A percentile compares a stretch with the other conserved stretches of the same genome.
Conservation (phyloP, 1,140 invertebrate genomes). For the Eubasilissa regina region DNA sequence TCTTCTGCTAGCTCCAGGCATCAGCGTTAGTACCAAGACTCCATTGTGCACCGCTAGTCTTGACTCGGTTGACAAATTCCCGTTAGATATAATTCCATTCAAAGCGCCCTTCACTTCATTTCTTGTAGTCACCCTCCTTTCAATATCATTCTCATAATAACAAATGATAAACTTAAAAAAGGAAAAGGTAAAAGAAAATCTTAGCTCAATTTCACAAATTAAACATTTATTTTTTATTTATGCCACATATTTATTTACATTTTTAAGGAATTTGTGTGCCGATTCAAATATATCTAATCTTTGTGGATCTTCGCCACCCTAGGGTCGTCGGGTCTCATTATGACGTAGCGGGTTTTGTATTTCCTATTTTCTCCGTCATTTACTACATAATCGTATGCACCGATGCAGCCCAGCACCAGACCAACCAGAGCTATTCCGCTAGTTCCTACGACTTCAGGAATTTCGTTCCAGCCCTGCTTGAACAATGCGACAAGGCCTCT, state of each 20-base stretch:
- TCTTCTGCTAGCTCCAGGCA: too few relatives aligned
- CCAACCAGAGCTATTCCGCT: slow-evolving; percentile 71
- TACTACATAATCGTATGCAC: slow-evolving; percentile 70
- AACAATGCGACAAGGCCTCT: slow-evolving; percentile 62
- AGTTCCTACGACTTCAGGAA: slow-evolving; percentile 77
- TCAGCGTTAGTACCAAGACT: too few relatives aligned
- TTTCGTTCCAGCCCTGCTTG: slow-evolving; percentile 76
- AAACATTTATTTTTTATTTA: too few relatives aligned
- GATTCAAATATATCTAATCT: slow-evolving; percentile 57
- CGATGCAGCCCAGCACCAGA: slow-evolving; percentile 66
- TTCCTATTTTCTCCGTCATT: slow-evolving; percentile 77
- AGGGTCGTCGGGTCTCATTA: slow-evolving; percentile 77
- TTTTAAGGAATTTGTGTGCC: not conserved
- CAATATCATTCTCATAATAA: too few relatives aligned
- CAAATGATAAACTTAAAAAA: too few relatives aligned
- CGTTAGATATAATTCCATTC: too few relatives aligned
- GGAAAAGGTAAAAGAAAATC: too few relatives aligned
- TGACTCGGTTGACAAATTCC: too few relatives aligned
- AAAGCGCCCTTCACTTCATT: too few relatives aligned
- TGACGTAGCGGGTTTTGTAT: slow-evolving; percentile 76
- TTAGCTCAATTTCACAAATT: too few relatives aligned
- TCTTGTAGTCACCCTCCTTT: too few relatives aligned
- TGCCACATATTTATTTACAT: slow-evolving; percentile 5
- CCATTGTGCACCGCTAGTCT: too few relatives aligned
- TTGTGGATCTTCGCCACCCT: slow-evolving; percentile 70